Percentiles rank a stretch among this genome's conserved stretches.
These are phyloP conservation scores for Gnatocerus cornutus DNA, from an alignment of 2,888 invertebrate genomes.

Conservation along the genomic window DNA sequence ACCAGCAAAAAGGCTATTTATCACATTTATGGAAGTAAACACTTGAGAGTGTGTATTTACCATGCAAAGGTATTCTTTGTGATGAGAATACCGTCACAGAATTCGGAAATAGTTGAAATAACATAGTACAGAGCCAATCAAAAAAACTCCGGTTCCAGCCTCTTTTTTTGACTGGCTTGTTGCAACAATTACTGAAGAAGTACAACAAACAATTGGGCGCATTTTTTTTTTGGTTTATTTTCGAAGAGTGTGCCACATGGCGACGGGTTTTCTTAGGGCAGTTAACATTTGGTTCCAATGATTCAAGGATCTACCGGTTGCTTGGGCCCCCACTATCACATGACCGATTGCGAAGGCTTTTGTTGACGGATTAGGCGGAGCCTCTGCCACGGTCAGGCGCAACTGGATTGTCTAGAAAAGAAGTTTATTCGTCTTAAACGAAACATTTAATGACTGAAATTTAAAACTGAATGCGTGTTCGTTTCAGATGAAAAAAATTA, in stretches of 20 bases:
- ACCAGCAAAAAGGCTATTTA: slow-evolving; percentile 62
- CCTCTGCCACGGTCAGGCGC: slow-evolving; percentile 78
- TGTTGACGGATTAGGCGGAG: slow-evolving; percentile 69
- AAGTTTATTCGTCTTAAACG: neutral
- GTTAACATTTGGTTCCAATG: slow-evolving; percentile 92
- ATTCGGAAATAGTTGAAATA: slow-evolving; percentile 30
- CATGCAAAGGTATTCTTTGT: slow-evolving; percentile 5
- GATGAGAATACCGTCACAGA: slow-evolving; percentile 15
- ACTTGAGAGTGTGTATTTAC: slow-evolving; percentile 51
- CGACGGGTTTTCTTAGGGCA: slow-evolving; percentile 84
- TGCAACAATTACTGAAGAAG: slow-evolving; percentile 17
- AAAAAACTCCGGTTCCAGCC: slow-evolving; percentile 21
- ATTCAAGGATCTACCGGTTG: slow-evolving; percentile 81
- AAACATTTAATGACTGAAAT: too few relatives aligned
- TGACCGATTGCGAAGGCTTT: slow-evolving; percentile 83
- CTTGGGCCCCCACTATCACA: slow-evolving; percentile 84
- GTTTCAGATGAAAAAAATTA: too few relatives aligned
- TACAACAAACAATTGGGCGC: slow-evolving; percentile 31
- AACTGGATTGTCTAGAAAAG: slow-evolving; percentile 81
- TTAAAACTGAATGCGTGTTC: too few relatives aligned
- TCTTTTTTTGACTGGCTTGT: slow-evolving; percentile 20
- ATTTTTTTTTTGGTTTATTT: slow-evolving; percentile 67
- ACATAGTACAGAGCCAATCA: slow-evolving; percentile 16
- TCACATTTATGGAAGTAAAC: slow-evolving; percentile 68
- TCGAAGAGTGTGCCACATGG: slow-evolving; percentile 88